A percentile compares a stretch with the other conserved stretches of the same genome.
These are phyloP conservation scores for Drosophila varians DNA, from an alignment of 1,140 invertebrate genomes.

Conservation along the genomic window DNA sequence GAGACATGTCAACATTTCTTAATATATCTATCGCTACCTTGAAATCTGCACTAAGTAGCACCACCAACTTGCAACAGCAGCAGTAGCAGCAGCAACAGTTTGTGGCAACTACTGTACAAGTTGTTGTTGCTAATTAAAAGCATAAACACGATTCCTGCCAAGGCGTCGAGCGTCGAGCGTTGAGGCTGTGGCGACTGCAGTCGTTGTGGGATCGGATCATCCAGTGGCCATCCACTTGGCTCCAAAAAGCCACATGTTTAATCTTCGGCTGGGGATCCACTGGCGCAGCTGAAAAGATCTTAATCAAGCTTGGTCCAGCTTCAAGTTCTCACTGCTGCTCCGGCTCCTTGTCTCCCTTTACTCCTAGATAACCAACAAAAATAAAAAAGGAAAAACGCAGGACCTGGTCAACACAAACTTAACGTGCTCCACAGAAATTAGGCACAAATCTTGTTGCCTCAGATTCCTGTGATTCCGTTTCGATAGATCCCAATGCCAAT, in stretches of 20 bases:
- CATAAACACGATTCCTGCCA: slow-evolving; percentile 82
- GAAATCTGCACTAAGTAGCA: slow-evolving; percentile 80
- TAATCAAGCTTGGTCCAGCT: slow-evolving; percentile 56
- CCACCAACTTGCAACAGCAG: slow-evolving; percentile 53
- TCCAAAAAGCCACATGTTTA: slow-evolving; percentile 59
- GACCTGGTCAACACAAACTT: slow-evolving; percentile 33
- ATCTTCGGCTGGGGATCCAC: slow-evolving; percentile 58
- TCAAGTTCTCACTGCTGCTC: slow-evolving; percentile 15
- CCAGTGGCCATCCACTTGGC: slow-evolving; percentile 33
- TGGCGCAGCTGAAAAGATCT: slow-evolving; percentile 65
- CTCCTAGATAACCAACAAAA: slow-evolving; percentile 48
- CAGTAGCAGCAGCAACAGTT: neutral
- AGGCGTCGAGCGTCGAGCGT: slow-evolving; percentile 68
- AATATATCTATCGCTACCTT: slow-evolving; percentile 80
- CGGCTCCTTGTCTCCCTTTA: slow-evolving; percentile 39
- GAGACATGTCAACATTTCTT: slow-evolving; percentile 81
- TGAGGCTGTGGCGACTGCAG: slow-evolving; percentile 42
- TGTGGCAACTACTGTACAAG: slow-evolving; percentile 74
- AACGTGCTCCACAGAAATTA: slow-evolving; percentile 76
- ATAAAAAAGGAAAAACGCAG: slow-evolving; percentile 15
- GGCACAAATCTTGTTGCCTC: slow-evolving; percentile 68
- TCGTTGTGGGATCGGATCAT: slow-evolving; percentile 1
- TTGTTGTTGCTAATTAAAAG: slow-evolving; percentile 82
- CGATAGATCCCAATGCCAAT: slow-evolving; percentile 38
- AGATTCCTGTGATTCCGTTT: slow-evolving; percentile 33